Base-by-base conservation (phyloP, 2,113 vertebrate species). In the Alces alces region DNA sequence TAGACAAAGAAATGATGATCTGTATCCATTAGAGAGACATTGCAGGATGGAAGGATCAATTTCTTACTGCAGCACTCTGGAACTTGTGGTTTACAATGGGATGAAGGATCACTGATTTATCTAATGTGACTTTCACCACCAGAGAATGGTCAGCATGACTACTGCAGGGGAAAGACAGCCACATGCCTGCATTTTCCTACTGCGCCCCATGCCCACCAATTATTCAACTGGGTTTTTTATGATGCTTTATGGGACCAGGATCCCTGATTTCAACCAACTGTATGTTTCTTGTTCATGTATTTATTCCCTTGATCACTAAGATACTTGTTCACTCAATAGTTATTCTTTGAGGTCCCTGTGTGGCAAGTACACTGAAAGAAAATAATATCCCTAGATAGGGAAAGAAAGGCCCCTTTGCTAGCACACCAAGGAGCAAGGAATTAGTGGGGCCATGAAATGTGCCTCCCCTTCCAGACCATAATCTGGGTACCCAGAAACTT, bases 101-200 rank as follows among this genome's bases (percentile, higher is more conserved):
- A 83, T 73, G 61, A 89, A 89, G 60, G 28, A 70, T 36, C n/a
- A 93, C 21, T 93, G 91, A 96, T 90, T 93, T 82, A 92, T 94
- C 78, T 86, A 66, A 61, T 50, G n/a, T 82, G 28, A 79, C 19
- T 86, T 78, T 61, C 43, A 86, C 82, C 58, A 54, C 10, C 52
- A 89, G 39, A 97, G 21, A 93, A 80, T 47, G 17, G 36, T 55
- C 66, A 58, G 21, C 36, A 61, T 3, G 39, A 43, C 17, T 43
- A 15, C 60, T 66, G 15, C 45, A 39, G 55, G 57, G 66, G 30
- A 58, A n/a, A 58, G 10, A 96, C 88, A 66, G 54, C 11, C 47
- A 52, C 7, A 2, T 25, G n/a, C 47, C 43, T 58, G 45, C 2
- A 45, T 93, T 43, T 93, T n/a, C 10, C 7, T 8, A 91, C 30